Evolutionary conservation across 2,888 invertebrate species (phyloP), one percentile per base, ranked within the genome.

Genomic region (Cecidostiba fungosa): DNA sequence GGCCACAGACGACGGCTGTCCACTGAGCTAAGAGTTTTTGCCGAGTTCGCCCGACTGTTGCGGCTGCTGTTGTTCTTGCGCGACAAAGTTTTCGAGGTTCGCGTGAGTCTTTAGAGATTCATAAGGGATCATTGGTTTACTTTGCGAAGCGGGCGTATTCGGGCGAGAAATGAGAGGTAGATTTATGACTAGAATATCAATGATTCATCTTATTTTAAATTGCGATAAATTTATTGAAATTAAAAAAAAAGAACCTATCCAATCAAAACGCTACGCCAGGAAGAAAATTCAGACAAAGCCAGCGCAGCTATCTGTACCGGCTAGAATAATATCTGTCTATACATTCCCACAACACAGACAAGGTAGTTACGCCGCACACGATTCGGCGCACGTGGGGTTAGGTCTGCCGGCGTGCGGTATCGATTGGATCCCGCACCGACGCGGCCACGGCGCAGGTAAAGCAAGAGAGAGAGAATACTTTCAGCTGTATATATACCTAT

Each of bases 381-480:
- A 29, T 29, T 14, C 16, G 66, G 66, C 29, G 39, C 43, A n/a
- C 39, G 66, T 43, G 23, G 47, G 66, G 77, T 23, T 62, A 78
- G 77, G 72, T 72, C 72, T 66, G 66, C 66, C 29, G 66, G 29
- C 76, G 19, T n/a, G 23, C 10, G 26, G 50, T 70, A 70, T 79
- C 72, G 80, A 72, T 72, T 72, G 59, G 70, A 54, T 39, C 36
- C 79, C 54, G n/a, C 50, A 50, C 54, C 59, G 80, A 43, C 84
- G 69, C 73, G 81, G 79, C 36, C 84, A 59, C 73, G 81, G 79
- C 36, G 77, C 39, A 77, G 73, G 54, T 82, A 50, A 72, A 79
- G 10, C 70, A 29, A 62, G 50, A 59, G 66, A 59, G 72, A 36
- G 77, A 66, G 66, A 62, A 59, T n/a, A n/a, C 54, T 59, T 1